Evolutionary conservation across 2,797 vertebrate species (phyloP), one percentile per base, ranked within the genome.

Genomic region (Anguilla megastoma): DNA sequence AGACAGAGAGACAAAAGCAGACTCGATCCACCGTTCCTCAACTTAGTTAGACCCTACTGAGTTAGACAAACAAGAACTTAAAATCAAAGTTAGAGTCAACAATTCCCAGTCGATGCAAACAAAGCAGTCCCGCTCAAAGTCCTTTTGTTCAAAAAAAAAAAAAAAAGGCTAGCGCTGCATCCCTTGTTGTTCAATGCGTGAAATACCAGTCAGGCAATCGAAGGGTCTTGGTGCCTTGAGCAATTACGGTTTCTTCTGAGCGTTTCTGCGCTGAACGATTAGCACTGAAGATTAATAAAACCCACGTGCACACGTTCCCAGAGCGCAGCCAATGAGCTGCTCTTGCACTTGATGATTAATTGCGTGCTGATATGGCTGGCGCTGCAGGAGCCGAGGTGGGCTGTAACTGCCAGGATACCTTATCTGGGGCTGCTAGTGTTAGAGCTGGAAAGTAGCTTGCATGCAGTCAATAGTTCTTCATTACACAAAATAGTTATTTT

Each of bases 271-370:
- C 9, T 10, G 45, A 50, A 14, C 30, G 54, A 87, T 83, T 87
- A 66, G 82, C 8, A 4, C 36, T 10, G 12, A 16, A 27, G 52
- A 36, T 48, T 12, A 63, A 30, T 63, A 33, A 85, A 85, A 66
- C 27, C 30, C 60, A 66, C 27, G 63, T 8, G 63, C 24, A 45
- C n/a, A 8, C n/a, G 48, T 9, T 60, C 30, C 30, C 48, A 54
- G 7, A 63, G 33, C 60, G 14, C 82, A 52, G 63, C 36, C 36
- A 80, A 80, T 45, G 36, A 41, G 18, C 76, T 41, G 16, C 27
- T 45, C 21, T 24, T 16, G 76, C 82, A 27, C 80, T 16, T 41
- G 54, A 84, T 48, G 54, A 87, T 48, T 83, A 66, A 84, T 63
- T 50, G 86, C 79, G 52, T 36, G 41, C 86, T 30, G 86, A 80